Evolutionary conservation across 2,113 vertebrate species (phyloP), one percentile per base, ranked within the genome.

Genomic region (Brachyhypopomus gauderio): DNA sequence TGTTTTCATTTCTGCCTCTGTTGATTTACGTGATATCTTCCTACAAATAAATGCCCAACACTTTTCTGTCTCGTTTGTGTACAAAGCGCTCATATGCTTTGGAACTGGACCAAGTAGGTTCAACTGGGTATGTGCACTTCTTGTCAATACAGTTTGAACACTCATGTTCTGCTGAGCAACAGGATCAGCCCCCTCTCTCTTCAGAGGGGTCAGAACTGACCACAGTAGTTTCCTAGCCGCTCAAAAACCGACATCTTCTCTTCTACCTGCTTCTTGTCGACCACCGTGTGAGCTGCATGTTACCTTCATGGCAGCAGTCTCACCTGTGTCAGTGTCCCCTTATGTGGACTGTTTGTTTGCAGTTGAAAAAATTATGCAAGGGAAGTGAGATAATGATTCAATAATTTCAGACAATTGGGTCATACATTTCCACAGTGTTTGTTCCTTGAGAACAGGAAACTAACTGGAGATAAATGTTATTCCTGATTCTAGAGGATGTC

Each of bases 61-160:
- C 93, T 86, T 93, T 84, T 94, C 89, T 94, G 91, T 94, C 92
- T 93, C 83, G 75, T 94, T 93, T 89, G 91, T 88, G 91, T 90
- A 92, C 93, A 94, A 94, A 94, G 93, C 93, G 90, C 89, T 93
- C 93, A 93, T 91, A 92, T 92, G 90, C 89, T 94, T 93, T 91
- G 93, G 93, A 94, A 84, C 93, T 89, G 93, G 92, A 94, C 85
- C 92, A 93, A 91, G 92, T 94, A 92, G 93, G 92, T 93, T 94
- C 92, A 38, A 93, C 88, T 89, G 92, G 93, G 93, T 94, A 94
- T 86, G 93, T 94, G 87, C 86, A 85, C 84, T 92, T 91, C 86
- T 90, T 93, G 89, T 93, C 90, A 89, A 90, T 90, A 88, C 89
- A 89, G 92, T 90, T 92, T 89, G 89, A 81, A 83, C 90, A 83